Evolutionary conservation across 2,797 vertebrate species (phyloP).

Genomic region (Periparus ater): DNA sequence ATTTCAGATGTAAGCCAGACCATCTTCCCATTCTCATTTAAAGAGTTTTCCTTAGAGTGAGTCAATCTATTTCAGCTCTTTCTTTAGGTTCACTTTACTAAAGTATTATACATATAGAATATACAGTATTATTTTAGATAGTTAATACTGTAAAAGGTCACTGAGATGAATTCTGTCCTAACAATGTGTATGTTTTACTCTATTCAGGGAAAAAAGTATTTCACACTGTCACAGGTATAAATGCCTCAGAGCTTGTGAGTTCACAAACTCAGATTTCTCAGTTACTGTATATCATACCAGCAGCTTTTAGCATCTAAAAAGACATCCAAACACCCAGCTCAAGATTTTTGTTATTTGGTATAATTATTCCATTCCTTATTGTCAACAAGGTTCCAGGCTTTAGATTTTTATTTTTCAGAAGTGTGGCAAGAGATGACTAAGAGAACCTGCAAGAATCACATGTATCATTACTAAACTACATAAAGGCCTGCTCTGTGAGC

Average conservation of each 20-base stretch:
- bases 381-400: neutral
- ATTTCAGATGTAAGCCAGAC: neutral
- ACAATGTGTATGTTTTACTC: neutral
- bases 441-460: slow-evolving; percentile 22
- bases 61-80: neutral
- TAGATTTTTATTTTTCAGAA: neutral
- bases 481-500: neutral
- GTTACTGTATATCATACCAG: neutral
- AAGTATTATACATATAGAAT: neutral
- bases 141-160: neutral
- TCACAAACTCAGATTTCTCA: neutral
- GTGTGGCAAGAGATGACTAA: slow-evolving; percentile 31
- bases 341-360: neutral
- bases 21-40: neutral
- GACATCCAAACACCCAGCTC: neutral
- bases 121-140: neutral
- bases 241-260: neutral
- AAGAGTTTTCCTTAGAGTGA: neutral
- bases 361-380: neutral
- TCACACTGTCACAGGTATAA: neutral
- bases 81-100: neutral
- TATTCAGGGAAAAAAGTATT: neutral
- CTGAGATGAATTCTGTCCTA: neutral
- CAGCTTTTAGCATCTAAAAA: neutral
- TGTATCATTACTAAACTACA: neutral